Base-by-base conservation (phyloP, 2,113 vertebrate genomes). In the Nyctibius bracteatus region DNA sequence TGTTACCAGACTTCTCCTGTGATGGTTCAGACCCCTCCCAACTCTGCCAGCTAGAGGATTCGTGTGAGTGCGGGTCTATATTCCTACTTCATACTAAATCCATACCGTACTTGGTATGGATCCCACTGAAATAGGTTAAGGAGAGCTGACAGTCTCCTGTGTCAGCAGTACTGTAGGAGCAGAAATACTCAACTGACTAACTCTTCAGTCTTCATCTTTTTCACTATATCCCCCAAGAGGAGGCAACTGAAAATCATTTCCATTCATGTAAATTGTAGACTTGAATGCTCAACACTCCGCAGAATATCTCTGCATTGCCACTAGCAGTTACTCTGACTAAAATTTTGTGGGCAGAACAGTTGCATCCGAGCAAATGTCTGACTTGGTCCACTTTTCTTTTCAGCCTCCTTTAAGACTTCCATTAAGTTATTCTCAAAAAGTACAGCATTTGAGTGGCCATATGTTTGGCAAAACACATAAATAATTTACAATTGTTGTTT, bases 401-500 rank as follows among this genome's bases (percentile, higher is more conserved):
- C 79, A 84, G 52, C 25, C 16, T 9, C 27, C 8, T 63, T 10
- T 22, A 59, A 77, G 49, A 35, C 75, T 84, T 96, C 86, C 31
- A 55, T 70, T 66, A 71, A 28, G 13, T 78, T 93, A 43, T 59
- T 55, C 46, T 92, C 67, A 86, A 0, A 63, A 81, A 89, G n/a
- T 11, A 4, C 62, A 70, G 30, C 12, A 43, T 87, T 72, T 91
- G 46, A 90, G 49, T 73, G 46, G 30, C 63, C 68, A 33, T 92
- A 27, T 67, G 63, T 81, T 91, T 92, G 75, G 39, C 57, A 68
- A 88, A 83, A 65, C 43, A 61, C 52, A 17, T 41, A 92, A 87
- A 77, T 91, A 77, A 92, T 96, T 93, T 93, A 88, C 59, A 84
- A 49, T 49, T 14, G 9, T 88, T 81, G 55, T 88, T 96, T 88